Base-by-base conservation (phyloP, 2,113 vertebrate species). In the Canis aureus region DNA sequence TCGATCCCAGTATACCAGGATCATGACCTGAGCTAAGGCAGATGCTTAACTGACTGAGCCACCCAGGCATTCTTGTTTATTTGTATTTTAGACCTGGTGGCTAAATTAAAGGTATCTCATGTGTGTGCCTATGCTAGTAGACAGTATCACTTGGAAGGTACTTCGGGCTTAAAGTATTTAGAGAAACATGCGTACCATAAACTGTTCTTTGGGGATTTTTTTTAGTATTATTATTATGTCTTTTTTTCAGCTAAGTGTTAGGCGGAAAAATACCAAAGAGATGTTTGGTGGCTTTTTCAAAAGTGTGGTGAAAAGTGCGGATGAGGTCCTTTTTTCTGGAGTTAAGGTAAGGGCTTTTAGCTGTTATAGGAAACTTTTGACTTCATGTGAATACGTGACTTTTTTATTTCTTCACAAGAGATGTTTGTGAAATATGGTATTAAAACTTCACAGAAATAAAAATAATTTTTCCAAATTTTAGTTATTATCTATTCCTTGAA, bases 261-360 rank as follows among this genome's bases (percentile, higher is more conserved):
- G 99, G 85, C 99, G 99, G 96, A 99, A 99, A 98, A 99, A 99
- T 96, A 99, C 99, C 29, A 99, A 99, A 98, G 99, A 99, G 97
- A 99, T 99, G 99, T 99, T 99, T 98, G 99, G 99, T 88, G 99
- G 99, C 57, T 99, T 99, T 98, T 99, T 99, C 94, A 99, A 99
- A 98, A 99, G 99, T 93, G 99, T 99, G 98, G 99, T 99, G 60
- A 99, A 99, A 98, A 99, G 99, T 91, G 99, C 99, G 74, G 99
- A 99, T 97, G 99, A 99, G 98, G 99, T 99, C 82, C 99, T 99
- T 20, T 99, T 99, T 98, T 99, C 99, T 96, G 99, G 99, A 98
- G 99, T 99, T 95, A 99, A 99, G 99, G 99, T 99, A 96, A 98
- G 90, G n/a, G 1, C 43, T 87, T 80, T 79, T 25, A 29, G 0